Conservation (phyloP, 2,113 vertebrate genomes). For the Pagrus major region DNA sequence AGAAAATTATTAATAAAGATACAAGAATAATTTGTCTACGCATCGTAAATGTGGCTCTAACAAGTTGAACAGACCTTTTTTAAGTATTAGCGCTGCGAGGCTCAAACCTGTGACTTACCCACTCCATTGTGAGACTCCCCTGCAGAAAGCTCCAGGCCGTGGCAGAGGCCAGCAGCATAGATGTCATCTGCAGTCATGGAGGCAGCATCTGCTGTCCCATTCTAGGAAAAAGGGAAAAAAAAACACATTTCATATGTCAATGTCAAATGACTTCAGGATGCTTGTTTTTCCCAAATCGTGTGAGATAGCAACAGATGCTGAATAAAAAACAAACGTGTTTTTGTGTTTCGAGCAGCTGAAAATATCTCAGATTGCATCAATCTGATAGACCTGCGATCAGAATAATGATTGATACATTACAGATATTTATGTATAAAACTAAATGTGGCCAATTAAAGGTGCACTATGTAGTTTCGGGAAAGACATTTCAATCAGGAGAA, state of each 20-base stretch:
- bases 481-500: too few species aligned
- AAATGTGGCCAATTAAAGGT: neutral
- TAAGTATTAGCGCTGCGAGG: neutral
- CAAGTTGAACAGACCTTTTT: neutral
- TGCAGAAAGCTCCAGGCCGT: slow-evolving; percentile 84
- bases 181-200: slow-evolving; percentile 85
- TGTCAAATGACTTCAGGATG: neutral
- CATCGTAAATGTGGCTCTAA: neutral
- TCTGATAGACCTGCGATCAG: too few species aligned
- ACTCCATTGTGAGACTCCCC: slow-evolving; percentile 84
- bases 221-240: slow-evolving; percentile 78
- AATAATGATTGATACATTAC: too few species aligned
- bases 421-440: too few species aligned
- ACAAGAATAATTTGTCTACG: neutral
- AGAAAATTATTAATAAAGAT: neutral
- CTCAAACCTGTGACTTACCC: slow-evolving; percentile 69
- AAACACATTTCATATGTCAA: neutral
- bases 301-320: too few species aligned
- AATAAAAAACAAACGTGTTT: neutral
- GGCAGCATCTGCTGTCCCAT: slow-evolving; percentile 85
- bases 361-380: neutral
- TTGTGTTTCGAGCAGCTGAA: neutral
- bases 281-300: neutral
- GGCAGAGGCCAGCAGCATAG: slow-evolving; percentile 84
- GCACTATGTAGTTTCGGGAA: too few species aligned